Percentiles rank a stretch among this genome's conserved stretches.
phyloP scores from a whole-genome alignment of 1,140 invertebrate species.

The Cydia strobilella region DNA sequence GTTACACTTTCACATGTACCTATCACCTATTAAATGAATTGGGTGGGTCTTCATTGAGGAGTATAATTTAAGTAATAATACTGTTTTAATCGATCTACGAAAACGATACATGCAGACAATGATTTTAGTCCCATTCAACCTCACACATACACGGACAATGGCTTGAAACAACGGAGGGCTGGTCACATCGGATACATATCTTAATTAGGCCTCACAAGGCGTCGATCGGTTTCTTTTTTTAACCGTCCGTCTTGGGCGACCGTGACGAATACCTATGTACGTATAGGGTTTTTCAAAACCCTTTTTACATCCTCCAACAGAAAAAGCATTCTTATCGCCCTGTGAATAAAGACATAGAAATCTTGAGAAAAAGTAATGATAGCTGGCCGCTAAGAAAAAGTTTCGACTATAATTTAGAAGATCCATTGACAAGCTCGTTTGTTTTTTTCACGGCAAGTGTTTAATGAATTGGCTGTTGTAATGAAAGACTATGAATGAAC shows the following conservation, averaged over 20 bases:
- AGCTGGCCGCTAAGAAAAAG: constrained; percentile 27
- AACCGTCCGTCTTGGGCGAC: constrained; percentile 55
- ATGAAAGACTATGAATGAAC: constrained; percentile 32
- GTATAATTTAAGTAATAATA: constrained; percentile 4
- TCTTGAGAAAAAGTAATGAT: not conserved
- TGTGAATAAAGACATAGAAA: not conserved
- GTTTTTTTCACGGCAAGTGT: constrained; percentile 28
- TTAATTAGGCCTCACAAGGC: constrained; percentile 73
- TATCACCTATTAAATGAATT: not conserved
- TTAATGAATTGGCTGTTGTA: constrained; percentile 33
- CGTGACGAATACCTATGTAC: constrained; percentile 67
- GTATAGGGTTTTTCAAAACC: constrained; percentile 23
- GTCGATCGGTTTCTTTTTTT: constrained; percentile 59
- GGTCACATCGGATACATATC: constrained; percentile 70
- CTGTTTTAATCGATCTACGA: constrained; percentile 13
- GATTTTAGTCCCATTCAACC: constrained; percentile 27
- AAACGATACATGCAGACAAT: constrained; percentile 22
- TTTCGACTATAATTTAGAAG: constrained; percentile 30
- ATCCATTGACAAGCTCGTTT: constrained; percentile 31
- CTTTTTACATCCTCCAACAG: not conserved
- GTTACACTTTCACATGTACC: not conserved
- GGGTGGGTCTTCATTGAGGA: not conserved
- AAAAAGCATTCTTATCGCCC: not conserved
- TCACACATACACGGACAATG: constrained; percentile 50
- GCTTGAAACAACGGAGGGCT: constrained; percentile 56